Base-by-base conservation (phyloP, 2,113 vertebrate species). In the Lepisosteus osseus region DNA sequence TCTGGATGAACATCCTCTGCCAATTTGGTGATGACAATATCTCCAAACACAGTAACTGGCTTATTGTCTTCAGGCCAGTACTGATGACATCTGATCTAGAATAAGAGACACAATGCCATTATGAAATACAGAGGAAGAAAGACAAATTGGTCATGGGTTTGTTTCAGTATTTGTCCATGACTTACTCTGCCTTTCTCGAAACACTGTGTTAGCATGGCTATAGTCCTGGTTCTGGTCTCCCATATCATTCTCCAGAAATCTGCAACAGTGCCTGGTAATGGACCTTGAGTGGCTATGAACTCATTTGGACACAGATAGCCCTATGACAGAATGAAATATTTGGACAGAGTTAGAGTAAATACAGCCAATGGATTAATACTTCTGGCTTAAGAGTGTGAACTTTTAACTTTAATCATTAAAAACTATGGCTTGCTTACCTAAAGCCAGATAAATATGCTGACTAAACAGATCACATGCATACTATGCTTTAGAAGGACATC, bases 231-330 rank as follows among this genome's bases (percentile, higher is more conserved):
- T 84, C 95, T 92, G 0, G 97, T 98, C 86, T 99, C 97, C 97
- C 96, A 99, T 55, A 99, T 95, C 97, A 99, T 99, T 86, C 97
- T 95, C 97, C 97, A 98, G 80, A 99, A 99, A 86, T 99, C 97
- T 0, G 95, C 97, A 78, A 99, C 97, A 0, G 97, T 99, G 81
- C 96, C 95, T 57, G 97, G 95, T 73, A 99, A 89, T 7, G 97
- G 97, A 43, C 97, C 97, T 88, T 99, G 97, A 67, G 96, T 98
- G 73, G 97, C 97, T 77, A 99, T 98, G 84, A 99, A 99, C 87
- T 98, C 97, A 65, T 98, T 99, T 81, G 97, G 97, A 91, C 97
- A 99, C 79, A 98, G 88, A 76, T 98, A 99, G 54, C 97, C 96
- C 97, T 99, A 13, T 42, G 44, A 65, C 61, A 67, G 2, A 68